Base-by-base conservation (phyloP, 2,113 vertebrate species). In the Melanocharis versteri region DNA sequence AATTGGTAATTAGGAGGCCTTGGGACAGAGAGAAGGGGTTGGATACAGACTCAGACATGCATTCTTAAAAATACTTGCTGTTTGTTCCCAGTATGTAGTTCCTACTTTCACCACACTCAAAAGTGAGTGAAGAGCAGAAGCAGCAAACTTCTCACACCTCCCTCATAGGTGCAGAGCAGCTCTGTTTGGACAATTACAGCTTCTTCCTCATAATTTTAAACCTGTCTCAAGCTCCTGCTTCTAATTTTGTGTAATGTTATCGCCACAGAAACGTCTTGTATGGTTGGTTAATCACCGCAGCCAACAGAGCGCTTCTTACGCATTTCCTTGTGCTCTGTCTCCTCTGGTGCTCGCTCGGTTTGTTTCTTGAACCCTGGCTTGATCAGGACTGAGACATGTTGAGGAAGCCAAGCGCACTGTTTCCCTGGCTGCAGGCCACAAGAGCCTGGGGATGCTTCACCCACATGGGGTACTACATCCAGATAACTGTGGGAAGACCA, bases 391-490 rank as follows among this genome's bases (percentile, higher is more conserved):
- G 0, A 60, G 76, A 56, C 16, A 10, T 2, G 16, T 4, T 18
- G 13, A 62, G 69, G 20, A 75, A 71, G 23, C 7, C 1, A 15
- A 91, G 37, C 28, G 89, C 18, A 3, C 53, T 1, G 0, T 39
- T 39, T 48, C 12, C 14, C 14, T 5, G 1, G 18, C 31, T 86
- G 40, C 71, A 18, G 28, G 39, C 42, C 48, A 44, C 0, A 2
- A 28, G 26, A 45, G 3, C 13, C 69, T n/a, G 21, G 16, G 40
- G 27, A 40, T 48, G 61, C 37, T 84, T 62, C 47, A 75, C 27
- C 24, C 23, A 40, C 18, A 27, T 0, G 0, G 39, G 15, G 4
- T 37, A 40, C 1, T 8, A 40, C 64, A 16, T 40, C 37, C 8
- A 3, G 12, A 26, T 45, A 28, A 53, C 37, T 61, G 45, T 37